Conservation (phyloP, 1,140 invertebrate genomes). For the Penaeus indicus region DNA sequence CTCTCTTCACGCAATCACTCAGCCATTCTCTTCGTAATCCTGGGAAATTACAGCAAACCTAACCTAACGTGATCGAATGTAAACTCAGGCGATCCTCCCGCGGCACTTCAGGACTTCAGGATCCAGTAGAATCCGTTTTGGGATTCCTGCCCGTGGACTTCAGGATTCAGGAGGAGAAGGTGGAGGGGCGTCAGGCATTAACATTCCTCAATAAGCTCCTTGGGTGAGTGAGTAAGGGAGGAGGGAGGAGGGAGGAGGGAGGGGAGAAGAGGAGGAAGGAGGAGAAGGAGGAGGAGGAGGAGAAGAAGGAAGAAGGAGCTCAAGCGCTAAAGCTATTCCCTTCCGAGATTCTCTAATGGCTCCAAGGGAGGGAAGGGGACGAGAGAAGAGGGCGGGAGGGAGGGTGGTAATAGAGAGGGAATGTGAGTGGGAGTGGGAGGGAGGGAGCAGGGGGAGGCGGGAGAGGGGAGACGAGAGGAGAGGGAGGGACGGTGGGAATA, state of each 20-base stretch:
- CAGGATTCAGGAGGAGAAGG: neutral
- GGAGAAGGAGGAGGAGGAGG: neutral
- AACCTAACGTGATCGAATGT: neutral
- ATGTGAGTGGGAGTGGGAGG: neutral
- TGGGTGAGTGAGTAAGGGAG: neutral
- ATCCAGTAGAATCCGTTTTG: neutral
- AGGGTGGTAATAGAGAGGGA: neutral
- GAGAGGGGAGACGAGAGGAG: neutral
- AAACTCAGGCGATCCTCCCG: neutral
- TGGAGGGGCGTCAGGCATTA: neutral
- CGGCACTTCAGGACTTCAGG: conserved; percentile 3
- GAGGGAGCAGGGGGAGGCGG: neutral
- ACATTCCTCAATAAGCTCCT: neutral
- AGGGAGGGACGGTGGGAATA: neutral
- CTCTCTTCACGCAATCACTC: neutral
- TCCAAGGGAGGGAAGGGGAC: neutral
- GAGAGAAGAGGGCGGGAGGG: neutral
- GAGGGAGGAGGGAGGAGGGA: no score
- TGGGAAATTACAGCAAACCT: no score
- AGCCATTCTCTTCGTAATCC: neutral
- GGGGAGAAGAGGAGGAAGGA: neutral
- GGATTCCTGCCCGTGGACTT: neutral
- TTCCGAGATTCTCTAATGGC: neutral
- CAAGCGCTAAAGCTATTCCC: neutral
- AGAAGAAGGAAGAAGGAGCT: neutral